These are phyloP conservation scores for Cyprinodon diabolis DNA, from an alignment of 2,797 vertebrate genomes.

Conservation along the genomic window DNA sequence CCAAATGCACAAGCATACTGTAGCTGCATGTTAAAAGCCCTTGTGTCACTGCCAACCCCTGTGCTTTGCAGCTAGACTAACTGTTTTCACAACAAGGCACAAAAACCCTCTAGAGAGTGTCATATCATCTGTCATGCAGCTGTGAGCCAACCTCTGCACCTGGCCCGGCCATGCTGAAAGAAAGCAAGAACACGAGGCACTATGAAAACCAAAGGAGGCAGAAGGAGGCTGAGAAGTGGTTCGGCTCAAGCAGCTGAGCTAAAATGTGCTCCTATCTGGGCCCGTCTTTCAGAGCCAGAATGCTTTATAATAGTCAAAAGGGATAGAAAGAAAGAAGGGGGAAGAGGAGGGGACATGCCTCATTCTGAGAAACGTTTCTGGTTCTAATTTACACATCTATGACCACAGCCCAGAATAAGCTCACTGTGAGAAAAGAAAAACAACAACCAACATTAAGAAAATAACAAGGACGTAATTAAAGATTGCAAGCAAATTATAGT, in stretches of 20 bases:
- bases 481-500: conserved; percentile 33
- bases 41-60: conserved; percentile 37
- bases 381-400: conserved; percentile 86
- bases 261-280: conserved; percentile 64
- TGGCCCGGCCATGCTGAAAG: conserved; percentile 65
- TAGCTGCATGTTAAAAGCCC: conserved; percentile 23
- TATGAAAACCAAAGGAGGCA: conserved; percentile 39
- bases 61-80: conserved; percentile 60
- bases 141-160: conserved; percentile 75
- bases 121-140: conserved; percentile 76
- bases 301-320: conserved; percentile 77
- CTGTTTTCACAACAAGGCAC: conserved; percentile 76
- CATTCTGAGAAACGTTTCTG: conserved; percentile 74
- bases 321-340: conserved; percentile 41
- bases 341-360: conserved; percentile 55
- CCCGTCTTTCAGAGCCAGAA: conserved; percentile 70
- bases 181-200: conserved; percentile 48
- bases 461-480: conserved; percentile 40
- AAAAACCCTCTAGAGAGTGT: conserved; percentile 61
- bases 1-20: background rate
- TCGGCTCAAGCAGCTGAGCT: conserved; percentile 53
- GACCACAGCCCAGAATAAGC: conserved; percentile 79
- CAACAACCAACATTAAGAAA: conserved; percentile 63
- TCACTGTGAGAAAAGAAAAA: conserved; percentile 76
- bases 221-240: conserved; percentile 55